phyloP scores from a whole-genome alignment of 2,113 vertebrate genomes.

The Ornithorhynchus anatinus region DNA sequence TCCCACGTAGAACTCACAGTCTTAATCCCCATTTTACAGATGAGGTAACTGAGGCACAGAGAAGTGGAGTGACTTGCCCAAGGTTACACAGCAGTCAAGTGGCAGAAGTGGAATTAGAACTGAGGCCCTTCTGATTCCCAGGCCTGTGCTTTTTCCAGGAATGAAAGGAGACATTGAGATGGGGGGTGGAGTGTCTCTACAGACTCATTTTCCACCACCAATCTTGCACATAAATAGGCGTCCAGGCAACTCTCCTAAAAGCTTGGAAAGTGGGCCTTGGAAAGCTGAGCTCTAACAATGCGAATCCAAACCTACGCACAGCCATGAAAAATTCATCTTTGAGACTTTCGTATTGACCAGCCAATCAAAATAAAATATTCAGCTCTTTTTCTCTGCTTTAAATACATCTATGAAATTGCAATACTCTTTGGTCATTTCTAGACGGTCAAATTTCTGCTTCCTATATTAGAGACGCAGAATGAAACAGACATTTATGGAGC shows the following conservation, averaged over 20 bases:
- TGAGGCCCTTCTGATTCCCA: no score
- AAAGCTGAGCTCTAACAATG: constrained; percentile 1
- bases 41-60: no score
- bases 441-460: constrained; percentile 14
- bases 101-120: no score
- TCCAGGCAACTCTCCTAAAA: neutral
- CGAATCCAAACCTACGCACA: neutral
- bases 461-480: neutral
- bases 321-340: neutral
- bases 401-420: constrained; percentile 35
- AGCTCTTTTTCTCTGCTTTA: constrained; percentile 29
- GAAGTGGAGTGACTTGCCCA: no score
- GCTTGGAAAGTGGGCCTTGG: neutral
- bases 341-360: neutral
- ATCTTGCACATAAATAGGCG: no score
- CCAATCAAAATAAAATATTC: constrained; percentile 21
- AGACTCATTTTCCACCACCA: no score
- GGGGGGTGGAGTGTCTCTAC: no score
- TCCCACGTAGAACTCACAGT: no score
- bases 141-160: no score
- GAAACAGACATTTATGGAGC: neutral
- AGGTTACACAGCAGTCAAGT: no score
- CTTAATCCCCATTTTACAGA: no score
- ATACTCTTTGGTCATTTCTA: neutral
- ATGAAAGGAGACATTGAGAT: no score